Percentiles rank a stretch among this genome's conserved stretches.
These are phyloP conservation scores for Paramuricea clavata DNA, from an alignment of 92 coral and sea anemone species.

Conservation along the genomic window DNA sequence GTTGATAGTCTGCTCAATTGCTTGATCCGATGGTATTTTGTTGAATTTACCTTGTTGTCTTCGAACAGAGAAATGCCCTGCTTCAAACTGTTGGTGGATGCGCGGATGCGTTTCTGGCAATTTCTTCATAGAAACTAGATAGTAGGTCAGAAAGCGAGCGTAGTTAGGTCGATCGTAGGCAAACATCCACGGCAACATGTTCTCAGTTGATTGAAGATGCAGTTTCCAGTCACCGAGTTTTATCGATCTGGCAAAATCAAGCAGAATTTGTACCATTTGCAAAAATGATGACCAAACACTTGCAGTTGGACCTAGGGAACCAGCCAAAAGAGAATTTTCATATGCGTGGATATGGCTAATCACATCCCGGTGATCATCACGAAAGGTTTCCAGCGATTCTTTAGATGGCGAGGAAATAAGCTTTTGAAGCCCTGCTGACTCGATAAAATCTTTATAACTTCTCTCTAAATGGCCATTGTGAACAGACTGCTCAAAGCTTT, in stretches of 20 bases:
- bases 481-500: conserved; percentile 6
- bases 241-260: conserved; percentile 1
- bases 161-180: conserved; percentile 42
- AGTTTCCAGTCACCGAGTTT: conserved; percentile 23
- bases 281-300: conserved; percentile 23
- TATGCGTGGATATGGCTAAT: neutral
- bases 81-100: conserved; percentile 11
- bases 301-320: conserved; percentile 9
- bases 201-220: conserved; percentile 16
- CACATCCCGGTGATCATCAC: neutral
- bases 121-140: conserved; percentile 9
- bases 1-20: too few species aligned
- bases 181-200: conserved; percentile 31
- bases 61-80: conserved; percentile 18
- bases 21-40: too few species aligned
- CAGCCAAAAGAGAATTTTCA: neutral
- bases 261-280: conserved; percentile 30
- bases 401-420: neutral
- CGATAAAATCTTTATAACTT: neutral
- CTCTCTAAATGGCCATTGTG: neutral
- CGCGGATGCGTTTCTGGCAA: conserved; percentile 36
- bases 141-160: conserved; percentile 36
- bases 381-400: neutral
- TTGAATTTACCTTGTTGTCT: too few species aligned
- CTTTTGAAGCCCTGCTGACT: neutral